Evolutionary conservation across 2,888 invertebrate genomes (phyloP).

Genomic region (Tetranychus piercei): DNA sequence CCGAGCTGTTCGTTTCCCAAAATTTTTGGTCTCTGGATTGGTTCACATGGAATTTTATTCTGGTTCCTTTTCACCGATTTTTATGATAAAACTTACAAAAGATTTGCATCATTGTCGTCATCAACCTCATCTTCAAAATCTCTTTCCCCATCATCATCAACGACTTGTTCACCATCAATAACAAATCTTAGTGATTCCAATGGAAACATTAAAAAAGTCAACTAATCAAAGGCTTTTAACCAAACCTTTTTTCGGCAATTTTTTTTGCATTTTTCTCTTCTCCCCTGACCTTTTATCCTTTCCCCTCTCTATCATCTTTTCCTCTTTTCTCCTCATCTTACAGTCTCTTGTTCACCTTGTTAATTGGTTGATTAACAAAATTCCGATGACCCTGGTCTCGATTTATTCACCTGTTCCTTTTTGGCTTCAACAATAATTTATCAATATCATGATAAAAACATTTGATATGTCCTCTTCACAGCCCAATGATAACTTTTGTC

Average conservation of each 20-base stretch:
- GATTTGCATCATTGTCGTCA: neutral
- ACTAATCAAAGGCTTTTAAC: neutral
- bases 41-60: conserved; percentile 36
- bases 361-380: neutral
- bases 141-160: neutral
- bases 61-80: conserved; percentile 35
- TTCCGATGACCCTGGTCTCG: neutral
- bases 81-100: conserved; percentile 32
- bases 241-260: neutral
- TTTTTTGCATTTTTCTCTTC: neutral
- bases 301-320: neutral
- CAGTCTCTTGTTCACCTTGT: neutral
- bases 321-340: neutral
- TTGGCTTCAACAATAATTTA: neutral
- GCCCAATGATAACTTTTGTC: neutral
- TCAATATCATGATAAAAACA: neutral
- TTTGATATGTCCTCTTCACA: neutral
- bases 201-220: conserved; percentile 6
- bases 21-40: conserved; percentile 40
- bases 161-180: neutral
- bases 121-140: neutral
- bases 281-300: neutral
- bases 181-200: conserved; percentile 1
- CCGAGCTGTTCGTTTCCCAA: conserved; percentile 67
- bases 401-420: neutral